Evolutionary conservation across 35 echinoderm and acorn worm species (phyloP), one percentile per base, ranked within the genome.

Genomic region (Apostichopus parvimensis): DNA sequence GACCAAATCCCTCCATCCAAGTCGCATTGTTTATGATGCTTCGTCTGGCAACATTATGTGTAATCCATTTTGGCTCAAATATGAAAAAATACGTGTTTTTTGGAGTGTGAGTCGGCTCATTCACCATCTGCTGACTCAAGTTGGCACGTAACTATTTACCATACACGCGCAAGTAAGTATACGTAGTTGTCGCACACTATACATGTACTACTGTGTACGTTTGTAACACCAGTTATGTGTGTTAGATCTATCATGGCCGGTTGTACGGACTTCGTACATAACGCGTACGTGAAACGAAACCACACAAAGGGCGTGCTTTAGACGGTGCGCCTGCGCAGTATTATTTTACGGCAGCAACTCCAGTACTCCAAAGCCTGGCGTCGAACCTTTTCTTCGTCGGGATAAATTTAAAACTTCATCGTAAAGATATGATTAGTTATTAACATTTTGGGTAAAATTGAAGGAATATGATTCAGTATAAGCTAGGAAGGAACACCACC

Each of bases 1-100:
- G 96, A 94, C 94, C 92, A 93, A 93, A 93, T 90, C 96, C 96
- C 96, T 98, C 96, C 96, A 98, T 98, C 96, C 94, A 98, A 92
- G 80, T 95, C 91, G 90, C 83, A 90, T 91, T 13, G 77, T 79
- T 73, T 78, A 53, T 91, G 52, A 91, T 79, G 61, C 75, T 88
- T 65, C 21, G 57, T 88, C 62, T 34, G 8, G 34, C 64, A 88
- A 15, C 86, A 88, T 88, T 88, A 88, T 88, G 60, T 60, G 25
- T 66, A 88, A 88, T 88, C 86, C 86, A 88, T 88, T 68, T 72
- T 73, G 45, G 21, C 25, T 57, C 15, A 53, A 82, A 54, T 54
- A 52, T 82, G 55, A 57, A 82, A 82, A 82, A 82, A 34, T 14
- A 54, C 79, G 14, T 54, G 23, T 82, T 7, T 82, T 78, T 82